Conservation (phyloP, 1,140 invertebrate genomes). For the Mya arenaria region DNA sequence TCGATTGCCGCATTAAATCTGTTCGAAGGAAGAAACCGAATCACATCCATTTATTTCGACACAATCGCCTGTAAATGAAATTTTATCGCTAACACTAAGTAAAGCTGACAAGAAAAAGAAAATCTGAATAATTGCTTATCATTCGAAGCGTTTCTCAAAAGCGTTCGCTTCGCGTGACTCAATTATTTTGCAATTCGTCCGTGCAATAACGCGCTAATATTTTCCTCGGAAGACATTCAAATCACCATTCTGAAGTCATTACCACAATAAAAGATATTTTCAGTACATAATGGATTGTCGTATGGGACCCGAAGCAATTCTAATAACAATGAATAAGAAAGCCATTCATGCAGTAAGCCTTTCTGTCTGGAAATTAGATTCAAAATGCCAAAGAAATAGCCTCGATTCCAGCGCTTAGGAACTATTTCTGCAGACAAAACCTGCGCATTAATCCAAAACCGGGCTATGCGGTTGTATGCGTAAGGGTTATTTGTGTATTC, state of each 20-base stretch:
- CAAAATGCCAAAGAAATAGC: slow-evolving; percentile 48
- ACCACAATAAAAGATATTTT: slow-evolving; percentile 58
- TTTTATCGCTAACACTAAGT: slow-evolving; percentile 55
- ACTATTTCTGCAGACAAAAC: slow-evolving; percentile 31
- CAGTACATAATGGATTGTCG: slow-evolving; percentile 51
- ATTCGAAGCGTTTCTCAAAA: background rate
- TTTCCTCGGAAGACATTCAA: slow-evolving; percentile 47
- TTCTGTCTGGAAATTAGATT: slow-evolving; percentile 58
- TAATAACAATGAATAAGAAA: slow-evolving; percentile 51
- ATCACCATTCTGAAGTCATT: slow-evolving; percentile 49
- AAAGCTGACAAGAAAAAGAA: slow-evolving; percentile 49
- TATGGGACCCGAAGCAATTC: slow-evolving; percentile 22
- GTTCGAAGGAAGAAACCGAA: slow-evolving; percentile 50
- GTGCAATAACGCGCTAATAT: slow-evolving; percentile 56
- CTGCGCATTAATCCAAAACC: slow-evolving; percentile 39
- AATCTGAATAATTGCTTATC: slow-evolving; percentile 56
- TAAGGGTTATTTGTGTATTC: slow-evolving; percentile 46
- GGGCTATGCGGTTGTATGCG: slow-evolving; percentile 38
- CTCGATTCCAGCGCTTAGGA: slow-evolving; percentile 21
- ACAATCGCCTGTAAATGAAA: slow-evolving; percentile 51
- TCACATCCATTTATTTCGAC: slow-evolving; percentile 31
- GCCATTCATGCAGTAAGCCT: slow-evolving; percentile 36
- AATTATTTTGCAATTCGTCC: slow-evolving; percentile 52
- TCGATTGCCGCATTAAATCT: no score
- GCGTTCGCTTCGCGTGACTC: slow-evolving; percentile 38